A percentile compares a stretch with the other conserved stretches of the same genome.
Evolutionary conservation across 2,797 vertebrate genomes (phyloP).

Genomic region (Erpetoichthys calabaricus): DNA sequence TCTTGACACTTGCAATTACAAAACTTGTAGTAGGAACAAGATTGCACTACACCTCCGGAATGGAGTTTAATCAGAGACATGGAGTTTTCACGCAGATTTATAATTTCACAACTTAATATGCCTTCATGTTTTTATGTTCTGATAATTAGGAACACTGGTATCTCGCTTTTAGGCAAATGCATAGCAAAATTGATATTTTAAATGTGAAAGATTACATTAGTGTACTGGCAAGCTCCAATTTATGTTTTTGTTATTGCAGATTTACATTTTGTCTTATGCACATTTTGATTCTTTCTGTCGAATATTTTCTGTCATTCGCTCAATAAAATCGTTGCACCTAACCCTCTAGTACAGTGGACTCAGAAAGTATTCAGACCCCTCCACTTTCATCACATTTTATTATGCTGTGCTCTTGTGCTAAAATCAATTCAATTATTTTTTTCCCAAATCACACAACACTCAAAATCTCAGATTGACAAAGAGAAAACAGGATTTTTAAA

Average conservation of each 20-base stretch:
- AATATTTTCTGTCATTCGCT: no score
- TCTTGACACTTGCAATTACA: constrained; percentile 79
- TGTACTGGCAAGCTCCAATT: constrained; percentile 43
- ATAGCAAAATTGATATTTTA: constrained; percentile 46
- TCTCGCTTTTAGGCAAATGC: constrained; percentile 41
- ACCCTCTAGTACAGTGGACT: no score
- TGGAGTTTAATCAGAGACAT: constrained; percentile 64
- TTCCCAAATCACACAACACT: no score
- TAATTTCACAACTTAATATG: constrained; percentile 55
- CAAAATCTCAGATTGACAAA: no score
- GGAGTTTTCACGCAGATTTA: constrained; percentile 50
- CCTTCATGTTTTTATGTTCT: constrained; percentile 53
- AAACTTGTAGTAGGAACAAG: constrained; percentile 48
- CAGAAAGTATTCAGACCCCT: no score
- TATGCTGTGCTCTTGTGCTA: no score
- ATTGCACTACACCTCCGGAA: constrained; percentile 59
- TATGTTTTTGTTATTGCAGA: constrained; percentile 41
- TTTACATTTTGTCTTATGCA: constrained; percentile 21
- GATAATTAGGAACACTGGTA: constrained; percentile 55
- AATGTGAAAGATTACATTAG: constrained; percentile 57
- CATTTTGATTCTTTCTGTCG: no score
- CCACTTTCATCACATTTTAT: no score
- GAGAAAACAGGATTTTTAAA: no score
- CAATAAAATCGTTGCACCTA: no score
- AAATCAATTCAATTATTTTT: no score